phyloP scores from a whole-genome alignment of 1,140 invertebrate genomes.

The Drosophila grimshawi region DNA sequence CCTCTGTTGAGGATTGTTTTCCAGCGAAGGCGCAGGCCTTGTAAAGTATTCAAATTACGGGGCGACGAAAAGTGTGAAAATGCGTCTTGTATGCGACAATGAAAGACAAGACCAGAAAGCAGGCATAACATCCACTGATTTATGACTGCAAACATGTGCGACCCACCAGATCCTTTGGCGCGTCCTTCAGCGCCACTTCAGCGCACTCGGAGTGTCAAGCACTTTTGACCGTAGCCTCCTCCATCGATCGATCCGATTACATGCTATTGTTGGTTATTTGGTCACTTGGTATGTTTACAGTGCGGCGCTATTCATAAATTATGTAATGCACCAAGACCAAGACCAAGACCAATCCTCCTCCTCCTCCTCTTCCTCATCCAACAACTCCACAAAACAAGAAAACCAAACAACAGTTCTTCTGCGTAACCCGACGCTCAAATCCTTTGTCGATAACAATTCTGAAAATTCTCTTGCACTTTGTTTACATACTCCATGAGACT shows the following conservation, averaged over 20 bases:
- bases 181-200: constrained; percentile 77
- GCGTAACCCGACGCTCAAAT: constrained; percentile 59
- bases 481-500: constrained; percentile 65
- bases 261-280: constrained; percentile 60
- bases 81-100: constrained; percentile 68
- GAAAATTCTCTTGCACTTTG: constrained; percentile 54
- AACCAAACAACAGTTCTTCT: constrained; percentile 44
- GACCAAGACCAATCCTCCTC: too few species aligned
- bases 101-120: constrained; percentile 59
- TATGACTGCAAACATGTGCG: constrained; percentile 83
- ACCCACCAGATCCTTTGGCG: constrained; percentile 66
- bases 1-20: constrained; percentile 51
- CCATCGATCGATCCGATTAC: constrained; percentile 64
- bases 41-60: constrained; percentile 82
- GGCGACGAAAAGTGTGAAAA: constrained; percentile 82
- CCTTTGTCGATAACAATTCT: constrained; percentile 73
- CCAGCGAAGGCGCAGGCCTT: constrained; percentile 58
- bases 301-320: constrained; percentile 79
- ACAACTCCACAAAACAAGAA: not conserved
- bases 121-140: constrained; percentile 78
- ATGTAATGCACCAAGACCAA: constrained; percentile 42
- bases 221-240: constrained; percentile 32
- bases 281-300: constrained; percentile 77
- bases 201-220: constrained; percentile 67
- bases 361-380: constrained; percentile 7